phyloP scores from a whole-genome alignment of 2,888 invertebrate species.

The Cheilosia grossa region DNA sequence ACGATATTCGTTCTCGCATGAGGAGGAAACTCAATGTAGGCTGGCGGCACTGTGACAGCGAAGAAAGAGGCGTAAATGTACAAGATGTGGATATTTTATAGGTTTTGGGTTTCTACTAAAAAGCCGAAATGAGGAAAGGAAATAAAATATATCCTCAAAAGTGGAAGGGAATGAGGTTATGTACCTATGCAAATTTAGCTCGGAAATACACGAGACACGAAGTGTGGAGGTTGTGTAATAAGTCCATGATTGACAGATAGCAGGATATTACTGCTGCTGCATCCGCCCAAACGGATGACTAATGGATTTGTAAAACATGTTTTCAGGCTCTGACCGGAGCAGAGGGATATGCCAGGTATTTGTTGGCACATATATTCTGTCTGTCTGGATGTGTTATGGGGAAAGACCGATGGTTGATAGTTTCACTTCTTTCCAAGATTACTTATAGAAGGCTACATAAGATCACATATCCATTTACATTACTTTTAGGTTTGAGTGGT shows the following conservation, averaged over 20 bases:
- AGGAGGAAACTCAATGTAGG: constrained; percentile 68
- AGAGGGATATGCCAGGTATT: not conserved
- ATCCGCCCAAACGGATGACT: constrained; percentile 53
- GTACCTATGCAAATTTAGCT: constrained; percentile 22
- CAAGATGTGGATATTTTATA: constrained; percentile 1
- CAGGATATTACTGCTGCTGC: constrained; percentile 54
- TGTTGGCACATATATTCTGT: constrained; percentile 2
- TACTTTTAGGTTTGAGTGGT: too few species aligned
- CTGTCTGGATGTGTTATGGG: not conserved
- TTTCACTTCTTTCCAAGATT: too few species aligned
- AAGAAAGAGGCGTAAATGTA: not conserved
- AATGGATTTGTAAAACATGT: constrained; percentile 34
- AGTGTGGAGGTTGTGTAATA: constrained; percentile 67
- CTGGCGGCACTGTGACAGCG: constrained; percentile 40
- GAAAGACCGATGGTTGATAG: too few species aligned
- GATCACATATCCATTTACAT: too few species aligned
- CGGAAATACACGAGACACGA: not conserved
- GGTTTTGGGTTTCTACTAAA: constrained; percentile 12
- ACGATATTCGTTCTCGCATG: constrained; percentile 22
- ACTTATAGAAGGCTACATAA: too few species aligned
- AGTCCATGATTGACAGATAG: constrained; percentile 45
- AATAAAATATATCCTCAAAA: not conserved
- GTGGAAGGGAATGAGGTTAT: constrained; percentile 28
- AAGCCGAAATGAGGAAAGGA: not conserved
- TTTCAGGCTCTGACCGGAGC: not conserved